Percentiles rank a stretch among this genome's conserved stretches.
These are phyloP conservation scores for Ormyrus nitidulus DNA, from an alignment of 2,888 invertebrate genomes.

Conservation along the genomic window DNA sequence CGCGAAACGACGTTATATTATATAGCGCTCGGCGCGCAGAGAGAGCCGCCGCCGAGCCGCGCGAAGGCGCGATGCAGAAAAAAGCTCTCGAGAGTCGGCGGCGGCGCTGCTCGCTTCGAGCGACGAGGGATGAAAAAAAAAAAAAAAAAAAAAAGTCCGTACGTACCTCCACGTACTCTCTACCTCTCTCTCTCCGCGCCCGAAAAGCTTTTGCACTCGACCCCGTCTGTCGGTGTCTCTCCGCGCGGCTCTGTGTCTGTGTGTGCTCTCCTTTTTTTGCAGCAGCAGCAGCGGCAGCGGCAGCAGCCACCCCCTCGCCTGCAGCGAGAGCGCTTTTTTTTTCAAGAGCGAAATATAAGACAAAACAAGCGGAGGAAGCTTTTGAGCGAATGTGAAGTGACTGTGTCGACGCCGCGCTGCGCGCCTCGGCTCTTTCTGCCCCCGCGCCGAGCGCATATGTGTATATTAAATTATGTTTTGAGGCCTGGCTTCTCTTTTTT, in stretches of 20 bases:
- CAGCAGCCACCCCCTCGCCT: neutral
- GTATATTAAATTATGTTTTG: neutral
- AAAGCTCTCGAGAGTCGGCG: slow-evolving; percentile 65
- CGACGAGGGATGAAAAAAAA: slow-evolving; percentile 4
- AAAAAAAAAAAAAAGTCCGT: neutral
- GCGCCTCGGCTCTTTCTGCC: no score
- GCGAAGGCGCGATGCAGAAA: slow-evolving; percentile 67
- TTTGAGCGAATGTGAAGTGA: slow-evolving; percentile 26
- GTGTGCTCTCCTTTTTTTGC: no score
- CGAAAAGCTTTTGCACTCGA: slow-evolving; percentile 46
- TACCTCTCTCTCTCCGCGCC: neutral
- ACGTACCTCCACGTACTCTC: neutral
- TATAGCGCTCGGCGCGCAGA: neutral
- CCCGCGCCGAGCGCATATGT: neutral
- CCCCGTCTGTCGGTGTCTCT: neutral
- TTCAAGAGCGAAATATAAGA: slow-evolving; percentile 44
- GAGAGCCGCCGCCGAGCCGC: no score
- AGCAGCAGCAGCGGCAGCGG: neutral
- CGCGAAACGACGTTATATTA: slow-evolving; percentile 39
- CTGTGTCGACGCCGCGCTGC: neutral
- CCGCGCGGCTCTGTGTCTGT: neutral
- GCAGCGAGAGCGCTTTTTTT: neutral
- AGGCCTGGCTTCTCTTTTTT: no score
- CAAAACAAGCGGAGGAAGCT: slow-evolving; percentile 36
- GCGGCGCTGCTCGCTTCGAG: slow-evolving; percentile 1